Base-by-base conservation (phyloP, 2,888 invertebrate genomes). In the Mactromeris polynyma region DNA sequence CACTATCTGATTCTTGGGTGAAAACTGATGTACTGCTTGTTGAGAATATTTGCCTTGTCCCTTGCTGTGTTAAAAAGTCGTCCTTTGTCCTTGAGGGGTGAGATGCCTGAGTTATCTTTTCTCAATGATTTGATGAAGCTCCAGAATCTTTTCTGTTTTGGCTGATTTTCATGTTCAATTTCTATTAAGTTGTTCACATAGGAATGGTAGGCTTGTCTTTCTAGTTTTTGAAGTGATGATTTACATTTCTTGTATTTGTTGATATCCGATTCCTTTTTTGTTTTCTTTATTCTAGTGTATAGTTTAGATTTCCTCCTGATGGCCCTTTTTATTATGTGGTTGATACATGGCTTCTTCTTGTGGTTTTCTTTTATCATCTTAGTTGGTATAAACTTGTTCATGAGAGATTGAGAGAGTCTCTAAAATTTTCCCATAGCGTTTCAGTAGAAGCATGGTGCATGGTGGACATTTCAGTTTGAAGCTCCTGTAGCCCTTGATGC, bases 11-110 rank as follows among this genome's bases (percentile, higher is more conserved):
- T 26, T 73, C 33, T 26, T 73, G 40, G 40, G 40, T n/a, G n/a
- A n/a, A n/a, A n/a, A n/a, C n/a, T n/a, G n/a, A n/a, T n/a, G 54
- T 58, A 58, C 19, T 58, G 54, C 19, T 21, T 7, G n/a, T 58
- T 58, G 3, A 58, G 54, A 6, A 87, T 87, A 31, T 83, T 73
- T 7, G 87, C 88, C 69, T 85, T 85, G 79, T 85, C 81, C 6
- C 51, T 26, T 40, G 79, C 64, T 7, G 85, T 14, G 42, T 82
- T 82, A 46, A 78, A 83, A 7, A 88, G 88, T 17, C 78, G 31
- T 26, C 85, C 88, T 4, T 88, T 88, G 54, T 85, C 85, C 40
- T 85, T 88, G 0, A 88, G 81, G 58, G 88, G 88, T 38, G 81
- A 73, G n/a, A 85, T 88, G 21, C 85, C 73, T 1, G 79, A 36